Base-by-base conservation (phyloP, 2,888 invertebrate species). In the Thera obeliscata region DNA sequence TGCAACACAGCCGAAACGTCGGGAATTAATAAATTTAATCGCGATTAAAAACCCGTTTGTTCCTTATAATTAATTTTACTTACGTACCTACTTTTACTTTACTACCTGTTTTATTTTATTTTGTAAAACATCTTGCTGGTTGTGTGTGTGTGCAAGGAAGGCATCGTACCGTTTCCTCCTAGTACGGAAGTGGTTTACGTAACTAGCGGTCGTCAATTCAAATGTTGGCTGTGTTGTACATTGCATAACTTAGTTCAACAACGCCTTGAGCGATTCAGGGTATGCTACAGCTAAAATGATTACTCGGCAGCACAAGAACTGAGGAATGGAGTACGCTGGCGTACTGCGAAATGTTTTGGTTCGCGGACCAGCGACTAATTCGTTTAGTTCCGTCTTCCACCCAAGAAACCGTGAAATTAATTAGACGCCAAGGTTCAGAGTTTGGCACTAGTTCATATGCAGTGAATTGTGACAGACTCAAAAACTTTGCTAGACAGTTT, bases 381-480 rank as follows among this genome's bases (percentile, higher is more conserved):
- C 58, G 55, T 41, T 62, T 46, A 59, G 56, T 38, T 61, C 69
- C 67, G 41, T 73, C 69, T 71, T 69, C 56, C 67, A 57, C 50
- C 64, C 70, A 67, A 72, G 67, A 61, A 73, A 48, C 69, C 65
- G 68, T 73, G 63, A 75, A 75, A 72, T 75, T 73, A 72, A 73
- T 75, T 72, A 73, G 69, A 72, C 56, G 62, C 56, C 61, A 64
- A 58, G 64, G 66, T 56, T 57, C 8, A 55, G 4, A 6, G 48
- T 12, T 48, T 12, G 55, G 61, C 61, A 61, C 46, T 4, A 22
- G 61, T 61, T 58, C 1, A 11, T 8, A 7, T 41, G 43, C 9
- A 12, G 6, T 43, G 3, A 43, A 56, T 41, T n/a, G 41, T n/a
- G 1, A 38, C 38, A 0, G 38, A 35, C 35, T 52, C 33, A 33